Base-by-base conservation (phyloP, 2,113 vertebrate genomes). In the Sylvia atricapilla region DNA sequence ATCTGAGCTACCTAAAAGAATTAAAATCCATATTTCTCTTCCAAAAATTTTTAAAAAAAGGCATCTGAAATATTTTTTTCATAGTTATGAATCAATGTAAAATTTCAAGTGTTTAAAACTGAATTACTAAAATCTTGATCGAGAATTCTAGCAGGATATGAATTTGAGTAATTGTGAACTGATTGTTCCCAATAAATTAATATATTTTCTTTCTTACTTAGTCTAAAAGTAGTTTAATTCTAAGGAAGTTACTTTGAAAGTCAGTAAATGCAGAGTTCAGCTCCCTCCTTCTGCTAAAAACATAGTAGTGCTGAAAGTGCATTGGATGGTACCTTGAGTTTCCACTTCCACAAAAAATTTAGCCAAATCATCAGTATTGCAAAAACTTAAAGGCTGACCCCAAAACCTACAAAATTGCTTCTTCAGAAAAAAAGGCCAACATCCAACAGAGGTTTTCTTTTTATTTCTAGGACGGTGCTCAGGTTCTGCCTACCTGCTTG, bases 321-420 rank as follows among this genome's bases (percentile, higher is more conserved):
- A 7, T 83, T 95, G 84, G 70, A 93, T 0, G 0, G 11, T 73
- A 31, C 35, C 21, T 88, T 1, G 0, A 91, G 18, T 93, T 96
- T 96, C 82, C 75, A 88, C 55, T 93, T 93, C 70, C 84, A 90
- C 78, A 93, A n/a, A 91, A 91, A 35, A 25, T 62, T 41, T 60
- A n/a, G 37, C 66, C 67, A 85, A 56, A 84, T 76, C 50, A 59
- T 66, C 46, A 70, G 4, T n/a, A 30, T 27, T 50, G 11, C 1
- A 18, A 89, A 89, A 94, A 39, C 62, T 59, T 73, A 49, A 93
- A 92, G 77, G 41, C 43, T 66, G 79, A 94, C 72, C 78, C 72
- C 18, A 68, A 63, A 86, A 10, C 15, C 39, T 92, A 39, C 13
- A 50, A 76, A 92, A 84, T 77, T 90, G 5, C 4, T 94, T 90